These are phyloP conservation scores for Drosophila flavopinicola DNA, from an alignment of 2,888 invertebrate species.

Conservation along the genomic window DNA sequence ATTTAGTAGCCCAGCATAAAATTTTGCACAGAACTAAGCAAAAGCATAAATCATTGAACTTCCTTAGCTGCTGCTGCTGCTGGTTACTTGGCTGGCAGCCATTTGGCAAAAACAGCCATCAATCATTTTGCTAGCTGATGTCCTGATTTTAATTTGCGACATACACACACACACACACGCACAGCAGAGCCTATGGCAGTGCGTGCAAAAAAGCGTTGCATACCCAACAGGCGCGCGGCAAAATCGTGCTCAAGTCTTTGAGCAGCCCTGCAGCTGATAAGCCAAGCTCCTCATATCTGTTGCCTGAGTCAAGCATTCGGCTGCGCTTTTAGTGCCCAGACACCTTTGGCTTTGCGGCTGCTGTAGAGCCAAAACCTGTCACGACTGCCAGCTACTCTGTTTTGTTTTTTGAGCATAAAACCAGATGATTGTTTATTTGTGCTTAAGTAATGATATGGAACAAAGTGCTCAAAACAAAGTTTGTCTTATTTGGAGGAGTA, in stretches of 20 bases:
- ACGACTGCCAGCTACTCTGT: not conserved
- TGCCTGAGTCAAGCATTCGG: no score
- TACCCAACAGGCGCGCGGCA: conserved; percentile 39
- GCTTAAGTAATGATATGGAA: no score
- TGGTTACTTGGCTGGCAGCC: conserved; percentile 17
- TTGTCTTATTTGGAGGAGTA: no score
- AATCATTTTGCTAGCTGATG: conserved; percentile 64
- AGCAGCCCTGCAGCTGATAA: conserved; percentile 53
- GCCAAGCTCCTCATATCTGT: conserved; percentile 20
- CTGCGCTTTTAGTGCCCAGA: no score
- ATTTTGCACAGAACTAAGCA: conserved; percentile 35
- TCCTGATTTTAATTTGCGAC: conserved; percentile 76
- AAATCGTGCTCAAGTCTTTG: conserved; percentile 62
- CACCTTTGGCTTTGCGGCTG: not conserved
- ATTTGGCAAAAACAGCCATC: conserved; percentile 59
- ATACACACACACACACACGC: conserved; percentile 28
- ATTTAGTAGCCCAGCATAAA: conserved; percentile 63
- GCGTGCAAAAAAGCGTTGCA: conserved; percentile 52
- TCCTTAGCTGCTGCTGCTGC: conserved; percentile 27
- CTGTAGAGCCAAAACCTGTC: not conserved
- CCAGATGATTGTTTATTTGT: no score
- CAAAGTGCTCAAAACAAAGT: no score
- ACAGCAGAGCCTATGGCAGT: conserved; percentile 19
- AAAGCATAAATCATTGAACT: conserved; percentile 77
- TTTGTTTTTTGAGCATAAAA: no score